phyloP scores from a whole-genome alignment of 2,113 vertebrate species.

The Vidua chalybeata region DNA sequence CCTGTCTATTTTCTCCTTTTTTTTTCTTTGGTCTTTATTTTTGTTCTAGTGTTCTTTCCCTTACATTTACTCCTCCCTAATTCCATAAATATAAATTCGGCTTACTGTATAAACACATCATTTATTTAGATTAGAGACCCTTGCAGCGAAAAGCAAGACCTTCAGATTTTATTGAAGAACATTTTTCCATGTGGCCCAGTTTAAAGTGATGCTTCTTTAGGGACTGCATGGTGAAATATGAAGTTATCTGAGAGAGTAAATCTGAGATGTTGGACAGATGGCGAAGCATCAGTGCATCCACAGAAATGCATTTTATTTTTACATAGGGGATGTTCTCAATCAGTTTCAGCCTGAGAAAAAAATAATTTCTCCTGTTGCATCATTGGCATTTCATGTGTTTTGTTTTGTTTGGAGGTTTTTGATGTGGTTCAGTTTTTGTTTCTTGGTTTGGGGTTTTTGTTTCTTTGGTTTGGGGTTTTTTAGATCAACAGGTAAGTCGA shows the following conservation, averaged over 20 bases:
- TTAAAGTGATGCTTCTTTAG: constrained; percentile 81
- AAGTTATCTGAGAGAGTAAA: constrained; percentile 84
- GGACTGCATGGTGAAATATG: constrained; percentile 81
- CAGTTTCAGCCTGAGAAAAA: constrained; percentile 67
- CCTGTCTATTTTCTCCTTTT: not conserved
- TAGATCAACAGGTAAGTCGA: constrained; percentile 55
- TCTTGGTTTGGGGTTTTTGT: not conserved
- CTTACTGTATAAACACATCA: constrained; percentile 67
- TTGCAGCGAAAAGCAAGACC: constrained; percentile 77
- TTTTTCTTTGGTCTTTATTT: not conserved
- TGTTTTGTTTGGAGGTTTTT: not conserved
- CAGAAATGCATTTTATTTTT: constrained; percentile 81
- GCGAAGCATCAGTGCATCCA: constrained; percentile 74
- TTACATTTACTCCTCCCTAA: constrained; percentile 59
- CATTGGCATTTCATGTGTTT: not conserved
- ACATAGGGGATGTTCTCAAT: constrained; percentile 72
- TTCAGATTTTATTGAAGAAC: constrained; percentile 84
- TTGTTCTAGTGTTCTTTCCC: not conserved
- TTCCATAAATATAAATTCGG: constrained; percentile 72
- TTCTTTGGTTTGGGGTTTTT: not conserved
- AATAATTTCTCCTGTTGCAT: constrained; percentile 58
- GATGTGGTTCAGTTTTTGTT: not conserved
- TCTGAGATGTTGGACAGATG: constrained; percentile 86
- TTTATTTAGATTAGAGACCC: constrained; percentile 76
- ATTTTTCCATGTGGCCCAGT: constrained; percentile 78